These are phyloP conservation scores for Orientallactaga bullata DNA, from an alignment of 2,113 vertebrate genomes.

Conservation along the genomic window DNA sequence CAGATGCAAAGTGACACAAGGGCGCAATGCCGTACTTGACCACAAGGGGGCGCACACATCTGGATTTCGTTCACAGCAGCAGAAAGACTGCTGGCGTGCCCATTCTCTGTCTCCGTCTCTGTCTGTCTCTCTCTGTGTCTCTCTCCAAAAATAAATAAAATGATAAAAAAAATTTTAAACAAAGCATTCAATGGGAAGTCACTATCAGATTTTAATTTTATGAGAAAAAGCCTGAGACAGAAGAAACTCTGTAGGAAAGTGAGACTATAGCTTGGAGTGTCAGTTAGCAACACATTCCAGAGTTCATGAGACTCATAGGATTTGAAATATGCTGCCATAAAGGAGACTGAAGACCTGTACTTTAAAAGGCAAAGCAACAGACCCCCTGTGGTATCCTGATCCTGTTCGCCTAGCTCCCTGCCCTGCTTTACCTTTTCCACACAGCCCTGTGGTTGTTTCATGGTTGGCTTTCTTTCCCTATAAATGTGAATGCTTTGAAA, in stretches of 20 bases:
- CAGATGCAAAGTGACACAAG: too few relatives aligned
- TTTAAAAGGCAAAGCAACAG: background rate
- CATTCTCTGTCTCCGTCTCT: too few relatives aligned
- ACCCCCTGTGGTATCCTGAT: background rate
- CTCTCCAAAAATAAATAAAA: too few relatives aligned
- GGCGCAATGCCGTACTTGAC: too few relatives aligned
- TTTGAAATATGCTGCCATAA: background rate
- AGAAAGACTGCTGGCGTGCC: too few relatives aligned
- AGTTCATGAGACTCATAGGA: background rate
- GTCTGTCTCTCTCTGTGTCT: too few relatives aligned
- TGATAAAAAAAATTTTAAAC: too few relatives aligned
- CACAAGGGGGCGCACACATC: too few relatives aligned
- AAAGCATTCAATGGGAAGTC: background rate
- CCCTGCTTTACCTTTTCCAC: background rate
- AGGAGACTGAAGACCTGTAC: background rate
- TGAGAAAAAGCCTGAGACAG: background rate
- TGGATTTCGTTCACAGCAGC: too few relatives aligned
- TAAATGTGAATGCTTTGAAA: constrained; percentile 9
- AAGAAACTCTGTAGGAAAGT: background rate
- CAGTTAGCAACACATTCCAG: constrained; percentile 8
- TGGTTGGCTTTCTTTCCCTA: background rate
- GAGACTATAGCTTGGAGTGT: background rate
- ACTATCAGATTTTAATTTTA: constrained; percentile 4
- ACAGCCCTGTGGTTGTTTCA: background rate
- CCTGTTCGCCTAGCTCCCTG: background rate